Percentiles rank a stretch among this genome's conserved stretches.
Conservation (phyloP, 2,113 vertebrate genomes). For the Illadopsis cleaveri region DNA sequence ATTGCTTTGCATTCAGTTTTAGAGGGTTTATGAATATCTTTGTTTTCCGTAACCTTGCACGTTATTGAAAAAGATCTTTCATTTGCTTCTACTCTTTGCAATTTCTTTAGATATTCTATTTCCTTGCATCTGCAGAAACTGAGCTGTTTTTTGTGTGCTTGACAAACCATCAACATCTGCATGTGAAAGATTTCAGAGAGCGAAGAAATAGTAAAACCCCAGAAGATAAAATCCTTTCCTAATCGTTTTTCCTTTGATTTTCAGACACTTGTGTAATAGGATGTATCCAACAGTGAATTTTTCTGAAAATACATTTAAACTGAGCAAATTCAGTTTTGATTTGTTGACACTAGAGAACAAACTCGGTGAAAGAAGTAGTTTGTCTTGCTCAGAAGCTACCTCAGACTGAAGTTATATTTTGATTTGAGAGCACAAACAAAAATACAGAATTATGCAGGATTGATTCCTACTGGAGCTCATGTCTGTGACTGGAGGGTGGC, state of each 20-base stretch:
- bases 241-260: constrained; percentile 22
- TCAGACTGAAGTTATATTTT: background rate
- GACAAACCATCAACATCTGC: constrained; percentile 26
- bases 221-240: background rate
- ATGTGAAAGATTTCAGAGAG: background rate
- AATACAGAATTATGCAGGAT: background rate
- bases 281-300: background rate
- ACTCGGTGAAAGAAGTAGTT: background rate
- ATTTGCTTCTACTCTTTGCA: constrained; percentile 34
- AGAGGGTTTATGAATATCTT: constrained; percentile 53
- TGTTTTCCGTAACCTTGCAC: background rate
- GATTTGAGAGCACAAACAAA: background rate
- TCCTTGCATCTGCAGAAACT: constrained; percentile 23
- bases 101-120: constrained; percentile 20
- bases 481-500: background rate
- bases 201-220: background rate
- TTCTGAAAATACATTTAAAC: constrained; percentile 25
- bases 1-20: constrained; percentile 9
- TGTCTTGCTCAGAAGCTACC: background rate
- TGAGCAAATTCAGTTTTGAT: background rate
- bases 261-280: constrained; percentile 1
- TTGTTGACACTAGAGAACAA: constrained; percentile 1
- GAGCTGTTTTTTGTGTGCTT: background rate
- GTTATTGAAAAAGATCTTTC: constrained; percentile 55
- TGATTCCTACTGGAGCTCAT: background rate